A percentile compares a stretch with the other conserved stretches of the same genome.
Evolutionary conservation across 2,113 vertebrate genomes (phyloP).

Genomic region (Calypte anna): DNA sequence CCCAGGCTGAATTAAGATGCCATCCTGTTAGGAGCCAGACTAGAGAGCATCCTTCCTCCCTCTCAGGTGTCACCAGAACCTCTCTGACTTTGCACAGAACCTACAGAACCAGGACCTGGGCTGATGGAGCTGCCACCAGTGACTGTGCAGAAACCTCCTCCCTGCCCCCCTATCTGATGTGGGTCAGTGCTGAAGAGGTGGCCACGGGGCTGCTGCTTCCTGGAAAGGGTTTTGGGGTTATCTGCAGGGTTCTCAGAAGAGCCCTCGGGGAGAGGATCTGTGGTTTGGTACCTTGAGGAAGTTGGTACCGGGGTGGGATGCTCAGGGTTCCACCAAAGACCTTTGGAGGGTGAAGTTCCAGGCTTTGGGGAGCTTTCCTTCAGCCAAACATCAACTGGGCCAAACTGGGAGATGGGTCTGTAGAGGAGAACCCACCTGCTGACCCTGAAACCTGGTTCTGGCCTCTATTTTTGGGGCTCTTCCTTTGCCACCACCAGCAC

Average conservation of each 20-base stretch:
- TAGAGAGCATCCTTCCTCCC: neutral
- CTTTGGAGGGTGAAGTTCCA: neutral
- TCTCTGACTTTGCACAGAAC: neutral
- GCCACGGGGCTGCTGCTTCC: neutral
- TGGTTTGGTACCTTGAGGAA: neutral
- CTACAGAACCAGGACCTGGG: neutral
- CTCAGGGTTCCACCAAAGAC: neutral
- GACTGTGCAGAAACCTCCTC: neutral
- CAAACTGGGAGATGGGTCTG: neutral
- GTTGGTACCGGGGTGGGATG: rapidly evolving
- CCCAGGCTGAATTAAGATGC: neutral
- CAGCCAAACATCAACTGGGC: rapidly evolving
- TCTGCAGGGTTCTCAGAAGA: neutral
- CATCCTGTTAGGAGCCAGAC: neutral
- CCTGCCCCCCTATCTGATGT: neutral
- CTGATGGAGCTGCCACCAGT: neutral
- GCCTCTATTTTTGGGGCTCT: neutral
- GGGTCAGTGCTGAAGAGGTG: neutral
- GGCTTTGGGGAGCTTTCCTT: neutral
- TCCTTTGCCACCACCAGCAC: neutral
- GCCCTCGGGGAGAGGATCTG: neutral
- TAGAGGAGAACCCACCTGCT: neutral
- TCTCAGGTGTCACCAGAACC: neutral
- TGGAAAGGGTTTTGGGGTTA: neutral
- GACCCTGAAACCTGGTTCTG: neutral